Evolutionary conservation across 1,140 invertebrate species (phyloP), one percentile per base, ranked within the genome.

Genomic region (Caerostris darwini): DNA sequence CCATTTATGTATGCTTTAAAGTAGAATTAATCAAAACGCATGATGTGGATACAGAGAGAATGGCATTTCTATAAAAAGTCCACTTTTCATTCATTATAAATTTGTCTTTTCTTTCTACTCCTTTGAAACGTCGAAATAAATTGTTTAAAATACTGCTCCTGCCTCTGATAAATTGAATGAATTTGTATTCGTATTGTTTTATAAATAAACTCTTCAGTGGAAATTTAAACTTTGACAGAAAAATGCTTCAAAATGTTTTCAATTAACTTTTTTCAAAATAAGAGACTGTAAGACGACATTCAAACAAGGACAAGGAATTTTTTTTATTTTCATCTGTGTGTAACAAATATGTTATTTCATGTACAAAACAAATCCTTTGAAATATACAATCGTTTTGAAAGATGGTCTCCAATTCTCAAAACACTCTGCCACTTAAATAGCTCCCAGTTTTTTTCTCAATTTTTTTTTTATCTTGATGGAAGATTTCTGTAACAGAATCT

Each of bases 401-500:
- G 58, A 54, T 57, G 54, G 19, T 5, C 54, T 56, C n/a, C n/a
- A 86, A 19, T 57, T 19, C 54, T 58, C 54, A 57, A 56, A 34
- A 14, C 57, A 86, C 61, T 67, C 12, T n/a, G 14, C 61, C 61
- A n/a, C 61, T 67, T 67, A 67, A 67, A 67, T 67, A 67, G 6
- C 5, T 67, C 7, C 61, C 1, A 67, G 3, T 17, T 67, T n/a
- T n/a, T n/a, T n/a, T 14, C 17, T 67, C 6, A 67, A 64, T 64
- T 64, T n/a, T 64, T 67, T 34, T 4, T 67, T 67, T 67, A 14
- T 67, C n/a, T 67, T 67, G 10, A 67, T 67, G 12, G 4, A 6
- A 67, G 61, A 17, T 67, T 82, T 50, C 0, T 56, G 77, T 82
- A 82, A 82, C 77, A 53, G 77, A 53, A 82, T 82, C 77, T 50